Conservation (phyloP, 2,797 vertebrate species). For the Sphenopsis melanotis region DNA sequence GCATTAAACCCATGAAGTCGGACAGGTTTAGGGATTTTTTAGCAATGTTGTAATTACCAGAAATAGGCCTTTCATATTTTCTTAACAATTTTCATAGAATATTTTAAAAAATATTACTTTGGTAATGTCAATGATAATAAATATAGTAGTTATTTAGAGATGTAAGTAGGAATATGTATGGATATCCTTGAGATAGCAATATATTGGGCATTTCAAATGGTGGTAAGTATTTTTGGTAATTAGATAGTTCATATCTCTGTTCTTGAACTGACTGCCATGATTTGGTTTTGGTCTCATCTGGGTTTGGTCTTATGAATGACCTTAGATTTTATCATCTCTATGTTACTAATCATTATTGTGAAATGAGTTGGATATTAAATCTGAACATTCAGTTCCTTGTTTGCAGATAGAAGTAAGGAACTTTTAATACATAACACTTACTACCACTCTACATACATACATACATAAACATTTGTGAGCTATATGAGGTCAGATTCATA, state of each 20-base stretch:
- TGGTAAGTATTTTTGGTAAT: not conserved
- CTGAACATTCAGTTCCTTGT: not conserved
- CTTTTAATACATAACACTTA: not conserved
- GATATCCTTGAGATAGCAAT: not conserved
- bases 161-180: not conserved
- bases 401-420: not conserved
- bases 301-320: not conserved
- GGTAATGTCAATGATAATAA: not conserved
- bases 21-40: not conserved
- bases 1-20: not conserved
- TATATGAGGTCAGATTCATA: not conserved
- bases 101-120: not conserved
- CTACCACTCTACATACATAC: not conserved
- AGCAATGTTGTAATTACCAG: not conserved
- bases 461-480: not conserved
- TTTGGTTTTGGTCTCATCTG: not conserved
- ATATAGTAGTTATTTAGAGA: not conserved
- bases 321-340: not conserved
- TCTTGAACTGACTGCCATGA: not conserved
- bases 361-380: not conserved
- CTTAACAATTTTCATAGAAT: not conserved
- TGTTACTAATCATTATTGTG: not conserved
- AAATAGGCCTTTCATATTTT: not conserved
- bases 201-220: not conserved
- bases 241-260: not conserved